These are phyloP conservation scores for Melinaea marsaeus DNA, from an alignment of 2,888 invertebrate genomes.

Conservation along the genomic window DNA sequence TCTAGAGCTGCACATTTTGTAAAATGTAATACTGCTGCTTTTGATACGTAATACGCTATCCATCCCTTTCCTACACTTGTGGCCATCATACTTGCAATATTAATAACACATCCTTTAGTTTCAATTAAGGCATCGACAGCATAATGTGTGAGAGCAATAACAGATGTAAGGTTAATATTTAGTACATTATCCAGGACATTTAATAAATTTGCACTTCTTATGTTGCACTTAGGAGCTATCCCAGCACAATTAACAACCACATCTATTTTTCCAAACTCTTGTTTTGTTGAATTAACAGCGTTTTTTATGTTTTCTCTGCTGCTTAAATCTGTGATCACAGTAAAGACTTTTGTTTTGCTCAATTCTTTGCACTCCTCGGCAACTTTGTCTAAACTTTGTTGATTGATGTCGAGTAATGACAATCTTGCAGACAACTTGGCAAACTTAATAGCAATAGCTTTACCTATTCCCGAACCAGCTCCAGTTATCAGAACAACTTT, in stretches of 20 bases:
- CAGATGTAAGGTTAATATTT: not conserved
- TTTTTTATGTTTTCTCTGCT: conserved; percentile 39
- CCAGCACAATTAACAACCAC: conserved; percentile 47
- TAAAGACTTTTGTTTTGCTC: conserved; percentile 40
- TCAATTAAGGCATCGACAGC: not conserved
- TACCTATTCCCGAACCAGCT: conserved; percentile 2
- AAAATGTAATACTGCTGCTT: not conserved
- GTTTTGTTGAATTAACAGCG: conserved; percentile 38
- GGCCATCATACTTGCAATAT: not conserved
- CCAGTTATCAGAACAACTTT: not conserved
- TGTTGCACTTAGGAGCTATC: conserved; percentile 15
- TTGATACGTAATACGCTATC: not conserved
- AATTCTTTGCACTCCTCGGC: conserved; percentile 39
- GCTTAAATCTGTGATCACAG: conserved; percentile 38
- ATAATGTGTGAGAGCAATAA: not conserved
- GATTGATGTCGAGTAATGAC: conserved; percentile 35
- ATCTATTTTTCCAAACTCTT: conserved; percentile 42
- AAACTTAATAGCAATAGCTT: not conserved
- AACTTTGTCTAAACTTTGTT: conserved; percentile 36
- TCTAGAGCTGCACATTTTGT: conserved; percentile 4
- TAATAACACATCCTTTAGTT: conserved; percentile 4
- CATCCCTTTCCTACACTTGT: not conserved
- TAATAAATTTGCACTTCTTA: not conserved
- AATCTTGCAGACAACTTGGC: not conserved
- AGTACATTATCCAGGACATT: not conserved